These are phyloP conservation scores for Saxicola maurus DNA, from an alignment of 2,797 vertebrate genomes.

Conservation along the genomic window DNA sequence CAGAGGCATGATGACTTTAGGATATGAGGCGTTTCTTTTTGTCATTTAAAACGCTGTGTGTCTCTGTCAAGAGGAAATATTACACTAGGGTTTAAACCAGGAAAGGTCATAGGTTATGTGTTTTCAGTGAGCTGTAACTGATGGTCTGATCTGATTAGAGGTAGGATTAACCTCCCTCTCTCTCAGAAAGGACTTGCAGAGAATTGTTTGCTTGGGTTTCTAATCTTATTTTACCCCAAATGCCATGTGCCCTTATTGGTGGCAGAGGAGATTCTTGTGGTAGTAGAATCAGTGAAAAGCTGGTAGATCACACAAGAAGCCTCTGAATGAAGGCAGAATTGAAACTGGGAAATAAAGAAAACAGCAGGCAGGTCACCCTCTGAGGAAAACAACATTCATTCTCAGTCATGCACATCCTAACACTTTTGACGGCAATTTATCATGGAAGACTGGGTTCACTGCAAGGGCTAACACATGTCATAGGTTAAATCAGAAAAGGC, in stretches of 20 bases:
- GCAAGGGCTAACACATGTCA: slow-evolving; percentile 57
- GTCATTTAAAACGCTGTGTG: slow-evolving; percentile 66
- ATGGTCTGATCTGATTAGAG: slow-evolving; percentile 73
- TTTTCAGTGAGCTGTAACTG: slow-evolving; percentile 74
- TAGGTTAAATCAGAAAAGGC: slow-evolving; percentile 64
- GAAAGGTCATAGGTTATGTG: slow-evolving; percentile 70
- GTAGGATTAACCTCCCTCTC: slow-evolving; percentile 69
- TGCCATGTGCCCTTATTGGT: slow-evolving; percentile 64
- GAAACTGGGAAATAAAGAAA: slow-evolving; percentile 69
- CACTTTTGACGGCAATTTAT: slow-evolving; percentile 64
- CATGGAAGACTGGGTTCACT: slow-evolving; percentile 59
- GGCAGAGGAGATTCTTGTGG: slow-evolving; percentile 64
- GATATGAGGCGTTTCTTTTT: slow-evolving; percentile 62
- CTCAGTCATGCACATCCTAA: slow-evolving; percentile 66
- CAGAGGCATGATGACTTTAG: slow-evolving; percentile 55
- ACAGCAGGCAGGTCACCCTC: slow-evolving; percentile 60
- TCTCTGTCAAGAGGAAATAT: slow-evolving; percentile 73
- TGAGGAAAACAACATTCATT: slow-evolving; percentile 63
- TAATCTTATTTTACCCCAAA: slow-evolving; percentile 72
- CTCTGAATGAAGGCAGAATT: slow-evolving; percentile 68
- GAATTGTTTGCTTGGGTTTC: slow-evolving; percentile 70
- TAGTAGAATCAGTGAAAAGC: slow-evolving; percentile 63
- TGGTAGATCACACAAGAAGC: slow-evolving; percentile 69
- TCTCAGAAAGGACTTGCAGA: slow-evolving; percentile 61
- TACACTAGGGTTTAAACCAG: slow-evolving; percentile 70